Evolutionary conservation across 2,888 invertebrate genomes (phyloP).

Genomic region (Thumatha senex): DNA sequence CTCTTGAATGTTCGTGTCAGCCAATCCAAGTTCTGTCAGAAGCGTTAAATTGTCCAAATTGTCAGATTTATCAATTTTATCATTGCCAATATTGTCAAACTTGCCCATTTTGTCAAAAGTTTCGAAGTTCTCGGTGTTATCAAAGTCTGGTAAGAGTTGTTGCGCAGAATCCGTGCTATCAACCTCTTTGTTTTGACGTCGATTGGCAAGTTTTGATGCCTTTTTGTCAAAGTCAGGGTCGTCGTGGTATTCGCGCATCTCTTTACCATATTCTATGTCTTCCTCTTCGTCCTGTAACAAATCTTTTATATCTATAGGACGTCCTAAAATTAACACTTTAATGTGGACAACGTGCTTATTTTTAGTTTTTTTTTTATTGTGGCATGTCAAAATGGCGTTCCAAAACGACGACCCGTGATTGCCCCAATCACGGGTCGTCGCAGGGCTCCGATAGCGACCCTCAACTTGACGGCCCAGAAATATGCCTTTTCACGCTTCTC

Average conservation of each 20-base stretch:
- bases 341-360: too few relatives aligned
- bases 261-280: conserved; percentile 76
- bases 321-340: too few relatives aligned
- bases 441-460: too few relatives aligned
- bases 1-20: conserved; percentile 65
- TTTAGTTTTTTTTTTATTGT: too few relatives aligned
- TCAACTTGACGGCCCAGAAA: too few relatives aligned
- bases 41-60: conserved; percentile 67
- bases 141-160: conserved; percentile 64
- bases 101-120: conserved; percentile 18
- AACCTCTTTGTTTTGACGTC: conserved; percentile 62
- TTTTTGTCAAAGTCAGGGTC: conserved; percentile 65
- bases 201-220: conserved; percentile 63
- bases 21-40: conserved; percentile 82
- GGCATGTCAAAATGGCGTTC: too few relatives aligned
- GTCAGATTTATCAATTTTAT: conserved; percentile 41
- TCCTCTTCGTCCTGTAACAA: conserved; percentile 72
- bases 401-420: too few relatives aligned
- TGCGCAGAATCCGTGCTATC: conserved; percentile 64
- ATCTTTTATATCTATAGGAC: too few relatives aligned
- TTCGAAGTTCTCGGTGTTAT: conserved; percentile 39
- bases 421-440: too few relatives aligned
- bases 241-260: conserved; percentile 76
- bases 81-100: conserved; percentile 15
- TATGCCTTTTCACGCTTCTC: too few relatives aligned